Conservation (phyloP, 2,888 invertebrate species). For the Bellardia pandia region DNA sequence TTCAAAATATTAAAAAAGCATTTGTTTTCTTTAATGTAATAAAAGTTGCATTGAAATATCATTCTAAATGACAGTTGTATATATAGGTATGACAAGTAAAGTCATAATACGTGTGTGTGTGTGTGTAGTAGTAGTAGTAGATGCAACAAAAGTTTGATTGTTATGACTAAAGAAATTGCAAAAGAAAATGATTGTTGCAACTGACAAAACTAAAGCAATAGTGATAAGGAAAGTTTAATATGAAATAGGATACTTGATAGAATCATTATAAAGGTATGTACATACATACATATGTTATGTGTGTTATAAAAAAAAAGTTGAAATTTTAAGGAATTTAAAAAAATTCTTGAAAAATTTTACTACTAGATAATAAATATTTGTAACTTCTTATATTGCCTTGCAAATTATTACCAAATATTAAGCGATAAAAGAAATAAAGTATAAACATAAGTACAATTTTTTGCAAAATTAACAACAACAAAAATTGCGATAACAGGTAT, state of each 20-base stretch:
- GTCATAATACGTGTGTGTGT: slow-evolving; percentile 63
- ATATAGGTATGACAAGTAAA: slow-evolving; percentile 65
- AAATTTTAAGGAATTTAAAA: too few species aligned
- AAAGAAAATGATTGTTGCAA: slow-evolving; percentile 1
- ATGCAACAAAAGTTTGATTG: slow-evolving; percentile 22
- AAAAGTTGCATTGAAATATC: slow-evolving; percentile 62
- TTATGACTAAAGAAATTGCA: slow-evolving; percentile 6
- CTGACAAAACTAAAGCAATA: not conserved
- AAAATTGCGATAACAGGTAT: slow-evolving; percentile 56
- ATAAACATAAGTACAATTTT: slow-evolving; percentile 5
- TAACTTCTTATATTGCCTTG: too few species aligned
- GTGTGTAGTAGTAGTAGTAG: too few species aligned
- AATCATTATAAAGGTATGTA: too few species aligned
- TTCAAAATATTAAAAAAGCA: slow-evolving; percentile 20
- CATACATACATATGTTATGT: too few species aligned
- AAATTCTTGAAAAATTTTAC: too few species aligned
- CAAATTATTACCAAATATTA: not conserved
- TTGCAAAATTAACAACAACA: slow-evolving; percentile 31
- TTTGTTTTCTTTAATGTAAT: slow-evolving; percentile 17
- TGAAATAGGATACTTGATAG: not conserved
- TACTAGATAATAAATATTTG: too few species aligned
- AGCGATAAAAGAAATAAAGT: not conserved
- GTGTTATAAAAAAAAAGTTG: too few species aligned
- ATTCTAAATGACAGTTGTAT: slow-evolving; percentile 62
- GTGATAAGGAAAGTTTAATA: not conserved